Evolutionary conservation across 2,113 vertebrate species (phyloP), one percentile per base, ranked within the genome.

Genomic region (Pedionomus torquatus): DNA sequence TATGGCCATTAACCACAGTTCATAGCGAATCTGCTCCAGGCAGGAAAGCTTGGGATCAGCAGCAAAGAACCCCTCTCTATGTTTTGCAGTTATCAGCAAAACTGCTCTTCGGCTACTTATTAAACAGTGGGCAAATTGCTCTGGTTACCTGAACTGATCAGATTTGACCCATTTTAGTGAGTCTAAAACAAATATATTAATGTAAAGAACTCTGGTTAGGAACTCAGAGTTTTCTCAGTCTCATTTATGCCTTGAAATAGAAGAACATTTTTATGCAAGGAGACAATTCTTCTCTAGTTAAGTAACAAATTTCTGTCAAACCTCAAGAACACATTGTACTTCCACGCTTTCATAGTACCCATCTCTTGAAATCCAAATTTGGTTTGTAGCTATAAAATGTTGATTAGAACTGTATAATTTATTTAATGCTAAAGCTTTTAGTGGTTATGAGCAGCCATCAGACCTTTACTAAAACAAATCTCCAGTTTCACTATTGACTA

Each of bases 341-440:
- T 90, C 33, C 49, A 77, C 74, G 76, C 76, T 57, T 92, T 64
- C 88, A 61, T 14, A 91, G 61, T 13, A 90, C 28, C 69, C 66
- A 11, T 30, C 74, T 87, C 76, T 79, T 87, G 63, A 54, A 95
- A 87, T 89, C 89, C 92, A 95, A 83, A 94, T 87, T 92, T 71
- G 83, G 86, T 89, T 93, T 87, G 83, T 61, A 95, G 89, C 92
- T 97, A 91, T 93, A 97, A 95, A 95, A 94, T 1, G 19, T 41
- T 89, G 76, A 93, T 97, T 94, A 81, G 64, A 51, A 87, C 75
- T 94, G 60, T 85, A 54, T 85, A 87, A 96, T 95, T 96, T 97
- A 89, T 97, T 76, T 76, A 79, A 96, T 83, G 60, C 70, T 94
- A 82, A 87, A 93, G 65, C 70, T 87, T 92, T 96, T 93, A 87